phyloP scores from a whole-genome alignment of 2,113 vertebrate genomes.

The Ictalurus punctatus region DNA sequence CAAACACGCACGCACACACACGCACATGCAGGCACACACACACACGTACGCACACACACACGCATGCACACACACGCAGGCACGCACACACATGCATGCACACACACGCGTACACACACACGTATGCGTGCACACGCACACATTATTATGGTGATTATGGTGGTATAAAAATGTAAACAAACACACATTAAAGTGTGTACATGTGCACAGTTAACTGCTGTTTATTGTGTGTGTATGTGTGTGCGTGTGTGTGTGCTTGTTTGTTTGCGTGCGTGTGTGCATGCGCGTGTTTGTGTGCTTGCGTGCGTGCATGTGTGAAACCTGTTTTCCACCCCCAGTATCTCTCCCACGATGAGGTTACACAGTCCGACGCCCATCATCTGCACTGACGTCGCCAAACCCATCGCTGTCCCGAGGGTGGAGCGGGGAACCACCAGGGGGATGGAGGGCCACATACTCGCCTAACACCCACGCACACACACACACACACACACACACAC shows the following conservation, averaged over 20 bases:
- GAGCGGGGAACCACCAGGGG: constrained; percentile 79
- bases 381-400: constrained; percentile 78
- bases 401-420: constrained; percentile 79
- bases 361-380: constrained; percentile 80
- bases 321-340: constrained; percentile 78
- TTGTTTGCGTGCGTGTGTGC: too few species aligned
- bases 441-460: constrained; percentile 83
- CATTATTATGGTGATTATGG: neutral
- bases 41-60: neutral
- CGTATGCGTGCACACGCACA: neutral
- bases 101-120: neutral
- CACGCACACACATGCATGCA: neutral
- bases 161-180: neutral
- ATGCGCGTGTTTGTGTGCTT: neutral
- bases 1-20: neutral
- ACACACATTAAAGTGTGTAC: too few species aligned
- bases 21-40: neutral
- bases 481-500: constrained; percentile 12
- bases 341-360: constrained; percentile 78
- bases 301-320: neutral
- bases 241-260: too few species aligned
- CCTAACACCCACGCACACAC: constrained; percentile 57
- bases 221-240: too few species aligned
- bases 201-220: neutral
- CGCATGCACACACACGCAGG: constrained; percentile 3